Evolutionary conservation across 1,140 invertebrate genomes (phyloP).

Genomic region (Sitodiplosis mosellana): DNA sequence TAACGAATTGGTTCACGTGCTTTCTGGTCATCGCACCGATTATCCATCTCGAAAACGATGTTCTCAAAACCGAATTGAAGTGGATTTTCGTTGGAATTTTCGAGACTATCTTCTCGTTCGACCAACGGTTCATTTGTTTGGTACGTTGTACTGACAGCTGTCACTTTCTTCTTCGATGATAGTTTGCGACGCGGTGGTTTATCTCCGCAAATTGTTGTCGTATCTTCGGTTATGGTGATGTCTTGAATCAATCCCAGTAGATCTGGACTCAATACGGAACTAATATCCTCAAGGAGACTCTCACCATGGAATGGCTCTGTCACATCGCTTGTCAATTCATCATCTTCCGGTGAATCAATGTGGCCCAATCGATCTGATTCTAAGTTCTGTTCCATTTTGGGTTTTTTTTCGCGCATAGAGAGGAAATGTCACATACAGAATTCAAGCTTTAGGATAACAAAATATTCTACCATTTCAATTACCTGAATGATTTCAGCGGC

Average conservation of each 20-base stretch:
- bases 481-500: conserved; percentile 23
- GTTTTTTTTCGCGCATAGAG: neutral
- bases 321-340: conserved; percentile 37
- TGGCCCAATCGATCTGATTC: conserved; percentile 42
- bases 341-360: conserved; percentile 54
- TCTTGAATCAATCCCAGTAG: conserved; percentile 43
- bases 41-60: conserved; percentile 37
- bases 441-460: neutral
- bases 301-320: conserved; percentile 51
- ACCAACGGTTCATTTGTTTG: conserved; percentile 10
- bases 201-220: conserved; percentile 39
- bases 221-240: conserved; percentile 45
- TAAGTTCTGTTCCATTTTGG: conserved; percentile 10
- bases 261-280: conserved; percentile 46
- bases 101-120: conserved; percentile 23
- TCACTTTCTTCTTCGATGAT: conserved; percentile 26
- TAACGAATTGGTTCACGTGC: conserved; percentile 36
- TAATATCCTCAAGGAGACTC: conserved; percentile 54
- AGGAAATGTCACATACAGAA: neutral
- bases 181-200: conserved; percentile 23
- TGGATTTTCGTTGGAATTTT: conserved; percentile 27
- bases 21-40: conserved; percentile 32
- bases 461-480: neutral
- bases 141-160: conserved; percentile 17
- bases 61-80: conserved; percentile 45